phyloP scores from a whole-genome alignment of 2,113 vertebrate genomes.

The Phalacrocorax carbo region DNA sequence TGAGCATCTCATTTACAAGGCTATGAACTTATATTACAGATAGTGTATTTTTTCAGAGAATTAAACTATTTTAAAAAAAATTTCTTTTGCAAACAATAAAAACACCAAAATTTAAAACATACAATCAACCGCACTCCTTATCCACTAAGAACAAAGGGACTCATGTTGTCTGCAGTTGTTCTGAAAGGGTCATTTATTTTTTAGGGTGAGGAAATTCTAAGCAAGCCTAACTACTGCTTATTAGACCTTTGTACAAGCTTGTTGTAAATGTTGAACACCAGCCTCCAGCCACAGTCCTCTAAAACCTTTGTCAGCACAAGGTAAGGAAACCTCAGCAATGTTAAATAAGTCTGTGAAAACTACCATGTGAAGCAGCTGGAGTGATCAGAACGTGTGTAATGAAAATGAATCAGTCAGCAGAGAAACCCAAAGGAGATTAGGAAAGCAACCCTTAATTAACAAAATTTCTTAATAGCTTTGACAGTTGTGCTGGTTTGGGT shows the following conservation, averaged over 20 bases:
- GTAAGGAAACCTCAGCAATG: neutral
- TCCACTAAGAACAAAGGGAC: neutral
- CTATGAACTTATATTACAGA: neutral
- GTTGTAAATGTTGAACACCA: neutral
- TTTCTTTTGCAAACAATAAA: neutral
- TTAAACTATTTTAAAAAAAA: neutral
- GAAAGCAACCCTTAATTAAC: neutral
- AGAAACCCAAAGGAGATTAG: neutral
- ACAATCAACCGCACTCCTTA: neutral
- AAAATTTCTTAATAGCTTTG: neutral
- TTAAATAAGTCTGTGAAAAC: neutral
- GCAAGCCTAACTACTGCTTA: neutral
- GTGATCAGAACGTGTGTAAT: neutral
- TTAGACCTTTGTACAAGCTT: neutral
- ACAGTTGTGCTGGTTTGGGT: neutral
- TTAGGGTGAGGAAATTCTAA: neutral
- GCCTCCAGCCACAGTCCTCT: neutral
- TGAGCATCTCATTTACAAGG: neutral
- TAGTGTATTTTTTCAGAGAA: neutral
- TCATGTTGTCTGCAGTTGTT: neutral
- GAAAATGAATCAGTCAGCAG: neutral
- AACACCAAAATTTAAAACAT: neutral
- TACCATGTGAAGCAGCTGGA: neutral
- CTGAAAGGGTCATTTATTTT: neutral
- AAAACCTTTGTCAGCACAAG: conserved; percentile 6